A percentile compares a stretch with the other conserved stretches of the same genome.
Conservation (phyloP, 2,888 invertebrate genomes). For the Portevinia maculata region DNA sequence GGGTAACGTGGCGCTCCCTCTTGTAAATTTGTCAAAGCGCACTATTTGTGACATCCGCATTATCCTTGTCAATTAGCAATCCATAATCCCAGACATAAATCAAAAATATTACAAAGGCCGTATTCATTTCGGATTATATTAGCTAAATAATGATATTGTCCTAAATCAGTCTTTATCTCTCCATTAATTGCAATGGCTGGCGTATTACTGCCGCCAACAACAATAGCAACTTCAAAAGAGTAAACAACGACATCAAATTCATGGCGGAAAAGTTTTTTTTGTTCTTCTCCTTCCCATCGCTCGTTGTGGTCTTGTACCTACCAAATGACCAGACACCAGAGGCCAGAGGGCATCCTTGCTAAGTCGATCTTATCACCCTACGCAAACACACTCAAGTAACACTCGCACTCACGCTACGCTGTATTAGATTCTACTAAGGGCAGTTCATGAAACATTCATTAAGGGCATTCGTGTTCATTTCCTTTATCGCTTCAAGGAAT, state of each 20-base stretch:
- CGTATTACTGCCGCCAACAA: conserved; percentile 30
- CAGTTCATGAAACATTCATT: conserved; percentile 81
- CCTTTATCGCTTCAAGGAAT: conserved; percentile 76
- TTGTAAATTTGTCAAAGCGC: conserved; percentile 33
- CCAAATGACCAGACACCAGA: conserved; percentile 52
- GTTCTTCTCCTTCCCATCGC: not conserved
- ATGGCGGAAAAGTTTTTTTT: conserved; percentile 17
- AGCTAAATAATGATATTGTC: conserved; percentile 59
- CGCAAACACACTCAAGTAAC: not conserved
- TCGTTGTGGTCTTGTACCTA: conserved; percentile 11
- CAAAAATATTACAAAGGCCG: conserved; percentile 47
- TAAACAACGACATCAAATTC: conserved; percentile 37
- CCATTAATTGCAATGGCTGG: conserved; percentile 66
- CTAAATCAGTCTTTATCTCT: conserved; percentile 71
- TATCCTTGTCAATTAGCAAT: conserved; percentile 64
- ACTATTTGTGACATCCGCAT: conserved; percentile 26
- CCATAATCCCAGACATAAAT: conserved; percentile 68
- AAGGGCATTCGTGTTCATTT: conserved; percentile 78
- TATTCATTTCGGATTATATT: conserved; percentile 43
- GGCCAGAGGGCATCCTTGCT: conserved; percentile 51
- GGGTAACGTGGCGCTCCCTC: not conserved
- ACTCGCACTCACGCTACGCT: not conserved
- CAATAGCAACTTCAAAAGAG: conserved; percentile 29
- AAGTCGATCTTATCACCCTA: conserved; percentile 29
- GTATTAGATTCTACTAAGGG: conserved; percentile 60